phyloP scores from a whole-genome alignment of 2,113 vertebrate species.

The Sinocyclocheilus maitianheensis region DNA sequence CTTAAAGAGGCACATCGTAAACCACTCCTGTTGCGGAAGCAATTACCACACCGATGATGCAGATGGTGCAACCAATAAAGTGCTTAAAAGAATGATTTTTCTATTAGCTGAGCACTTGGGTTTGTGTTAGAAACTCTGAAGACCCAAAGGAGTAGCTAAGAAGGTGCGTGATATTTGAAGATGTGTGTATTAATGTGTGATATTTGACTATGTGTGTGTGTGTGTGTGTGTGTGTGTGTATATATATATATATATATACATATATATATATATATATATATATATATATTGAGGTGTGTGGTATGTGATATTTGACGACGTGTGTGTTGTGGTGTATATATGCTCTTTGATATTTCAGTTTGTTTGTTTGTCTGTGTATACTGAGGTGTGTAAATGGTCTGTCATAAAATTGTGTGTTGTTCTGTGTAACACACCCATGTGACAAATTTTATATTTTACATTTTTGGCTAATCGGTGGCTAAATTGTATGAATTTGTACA shows the following conservation, averaged over 20 bases:
- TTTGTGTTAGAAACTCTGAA: slow-evolving; percentile 61
- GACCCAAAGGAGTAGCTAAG: slow-evolving; percentile 46
- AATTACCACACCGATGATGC: slow-evolving; percentile 69
- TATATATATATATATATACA: too few species aligned
- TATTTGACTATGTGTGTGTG: neutral
- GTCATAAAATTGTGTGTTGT: neutral
- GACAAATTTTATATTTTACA: neutral
- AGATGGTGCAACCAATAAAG: slow-evolving; percentile 70
- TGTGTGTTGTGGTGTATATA: neutral
- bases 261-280: too few species aligned
- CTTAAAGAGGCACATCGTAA: slow-evolving; percentile 62
- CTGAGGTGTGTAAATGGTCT: neutral
- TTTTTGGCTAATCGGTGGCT: neutral
- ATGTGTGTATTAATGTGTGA: slow-evolving; percentile 23
- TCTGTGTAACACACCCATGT: neutral
- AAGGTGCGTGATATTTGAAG: slow-evolving; percentile 40
- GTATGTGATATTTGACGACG: neutral
- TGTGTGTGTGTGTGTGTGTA: neutral
- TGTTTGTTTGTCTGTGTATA: neutral
- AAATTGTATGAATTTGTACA: neutral
- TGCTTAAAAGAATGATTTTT: slow-evolving; percentile 73
- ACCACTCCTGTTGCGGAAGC: slow-evolving; percentile 63
- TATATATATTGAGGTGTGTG: neutral
- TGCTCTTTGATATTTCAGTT: slow-evolving; percentile 6
- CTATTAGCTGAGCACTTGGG: slow-evolving; percentile 72